A percentile compares a stretch with the other conserved stretches of the same genome.
Conservation (phyloP, 1,140 invertebrate genomes). For the Anthonomus grandis region DNA sequence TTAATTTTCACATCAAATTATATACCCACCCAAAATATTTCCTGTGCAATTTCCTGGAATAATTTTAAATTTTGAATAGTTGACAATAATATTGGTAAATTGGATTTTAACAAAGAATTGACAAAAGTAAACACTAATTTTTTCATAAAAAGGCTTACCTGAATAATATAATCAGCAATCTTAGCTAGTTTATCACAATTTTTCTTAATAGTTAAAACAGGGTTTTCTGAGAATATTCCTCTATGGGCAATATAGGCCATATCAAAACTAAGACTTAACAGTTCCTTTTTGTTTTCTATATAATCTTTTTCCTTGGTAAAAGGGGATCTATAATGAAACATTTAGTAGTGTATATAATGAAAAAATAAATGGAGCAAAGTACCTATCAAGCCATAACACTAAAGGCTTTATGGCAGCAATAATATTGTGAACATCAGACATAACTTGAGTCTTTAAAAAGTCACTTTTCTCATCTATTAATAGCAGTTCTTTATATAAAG, state of each 20-base stretch:
- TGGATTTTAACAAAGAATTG: too few species aligned
- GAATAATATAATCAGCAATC: constrained; percentile 83
- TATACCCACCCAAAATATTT: too few species aligned
- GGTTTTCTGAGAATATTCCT: constrained; percentile 80
- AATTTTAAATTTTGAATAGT: too few species aligned
- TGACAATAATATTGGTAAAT: too few species aligned
- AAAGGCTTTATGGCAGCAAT: constrained; percentile 81
- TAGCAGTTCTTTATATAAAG: constrained; percentile 70
- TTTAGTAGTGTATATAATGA: too few species aligned
- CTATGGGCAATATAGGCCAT: constrained; percentile 83
- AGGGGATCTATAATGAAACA: constrained; percentile 54
- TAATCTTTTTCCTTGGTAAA: constrained; percentile 70
- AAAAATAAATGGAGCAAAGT: constrained; percentile 9
- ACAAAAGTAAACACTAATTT: too few species aligned
- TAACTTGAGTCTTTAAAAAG: constrained; percentile 73
- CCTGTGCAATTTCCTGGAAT: too few species aligned
- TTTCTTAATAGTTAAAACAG: constrained; percentile 67
- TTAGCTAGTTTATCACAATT: constrained; percentile 69
- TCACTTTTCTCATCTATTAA: constrained; percentile 59
- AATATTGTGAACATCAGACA: constrained; percentile 80
- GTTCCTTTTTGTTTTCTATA: constrained; percentile 61
- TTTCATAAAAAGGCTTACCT: constrained; percentile 53
- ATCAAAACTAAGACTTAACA: constrained; percentile 77
- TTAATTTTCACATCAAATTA: too few species aligned
- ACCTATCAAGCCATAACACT: constrained; percentile 83